phyloP scores from a whole-genome alignment of 1,140 invertebrate genomes.

The Bombus sylvicola region DNA sequence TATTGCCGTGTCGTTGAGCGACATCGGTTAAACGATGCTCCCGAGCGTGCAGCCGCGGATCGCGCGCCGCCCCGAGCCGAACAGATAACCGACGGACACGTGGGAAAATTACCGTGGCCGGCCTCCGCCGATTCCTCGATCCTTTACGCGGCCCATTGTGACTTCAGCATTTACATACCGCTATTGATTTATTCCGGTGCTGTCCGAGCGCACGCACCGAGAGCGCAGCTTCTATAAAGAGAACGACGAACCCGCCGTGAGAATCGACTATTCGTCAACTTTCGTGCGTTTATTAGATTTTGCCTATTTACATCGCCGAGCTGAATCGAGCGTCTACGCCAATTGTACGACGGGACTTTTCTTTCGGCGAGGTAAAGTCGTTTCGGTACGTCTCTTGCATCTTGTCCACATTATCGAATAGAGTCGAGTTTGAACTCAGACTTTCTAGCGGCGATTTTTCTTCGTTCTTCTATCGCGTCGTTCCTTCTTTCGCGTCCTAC shows the following conservation, averaged over 20 bases:
- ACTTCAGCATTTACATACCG: constrained; percentile 66
- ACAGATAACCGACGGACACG: constrained; percentile 64
- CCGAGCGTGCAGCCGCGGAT: constrained; percentile 46
- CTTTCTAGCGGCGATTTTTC: constrained; percentile 33
- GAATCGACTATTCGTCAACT: constrained; percentile 37
- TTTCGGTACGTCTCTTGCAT: too few relatives aligned
- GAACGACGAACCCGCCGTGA: constrained; percentile 27
- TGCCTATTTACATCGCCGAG: too few relatives aligned
- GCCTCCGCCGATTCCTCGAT: constrained; percentile 57
- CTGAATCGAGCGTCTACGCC: too few relatives aligned
- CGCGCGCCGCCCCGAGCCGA: constrained; percentile 22
- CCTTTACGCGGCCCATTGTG: constrained; percentile 55
- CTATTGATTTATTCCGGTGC: constrained; percentile 65
- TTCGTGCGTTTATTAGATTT: background rate
- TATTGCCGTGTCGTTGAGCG: constrained; percentile 62
- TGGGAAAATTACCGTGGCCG: constrained; percentile 64
- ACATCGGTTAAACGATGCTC: constrained; percentile 69
- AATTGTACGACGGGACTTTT: too few relatives aligned
- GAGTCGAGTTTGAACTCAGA: background rate
- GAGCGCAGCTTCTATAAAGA: constrained; percentile 5
- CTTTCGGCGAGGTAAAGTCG: too few relatives aligned
- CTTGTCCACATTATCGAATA: too few relatives aligned
- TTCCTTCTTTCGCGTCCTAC: background rate
- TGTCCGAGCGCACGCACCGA: constrained; percentile 43
- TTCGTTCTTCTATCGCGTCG: background rate